Evolutionary conservation across 2,888 invertebrate genomes (phyloP).

Genomic region (Mythimna albipuncta): DNA sequence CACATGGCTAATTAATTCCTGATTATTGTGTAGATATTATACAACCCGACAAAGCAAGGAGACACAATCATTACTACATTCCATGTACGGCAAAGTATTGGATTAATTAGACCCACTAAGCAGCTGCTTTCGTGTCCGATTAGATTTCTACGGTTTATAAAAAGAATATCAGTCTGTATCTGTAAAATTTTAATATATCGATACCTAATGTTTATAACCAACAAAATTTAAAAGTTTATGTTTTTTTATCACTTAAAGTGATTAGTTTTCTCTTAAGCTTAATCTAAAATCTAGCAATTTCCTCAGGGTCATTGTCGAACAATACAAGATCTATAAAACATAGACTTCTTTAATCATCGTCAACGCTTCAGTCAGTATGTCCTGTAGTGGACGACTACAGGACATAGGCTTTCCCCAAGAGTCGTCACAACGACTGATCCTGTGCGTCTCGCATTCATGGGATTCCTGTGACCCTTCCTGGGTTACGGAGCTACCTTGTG

Average conservation of each 20-base stretch:
- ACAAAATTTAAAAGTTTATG: too few relatives aligned
- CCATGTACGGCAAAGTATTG: neutral
- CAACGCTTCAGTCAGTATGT: too few relatives aligned
- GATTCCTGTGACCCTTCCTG: too few relatives aligned
- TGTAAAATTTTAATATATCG: neutral
- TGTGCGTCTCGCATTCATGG: too few relatives aligned
- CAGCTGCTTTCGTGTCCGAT: neutral
- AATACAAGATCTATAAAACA: neutral
- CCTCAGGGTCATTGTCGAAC: neutral
- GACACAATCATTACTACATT: conserved; percentile 5
- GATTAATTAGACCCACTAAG: neutral
- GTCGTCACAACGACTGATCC: too few relatives aligned
- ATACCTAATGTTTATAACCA: too few relatives aligned
- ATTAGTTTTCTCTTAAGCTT: neutral
- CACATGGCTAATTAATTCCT: conserved; percentile 37
- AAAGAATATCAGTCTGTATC: neutral
- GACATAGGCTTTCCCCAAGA: too few relatives aligned
- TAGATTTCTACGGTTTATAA: neutral
- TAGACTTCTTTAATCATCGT: too few relatives aligned
- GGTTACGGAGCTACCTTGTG: too few relatives aligned
- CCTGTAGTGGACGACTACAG: too few relatives aligned
- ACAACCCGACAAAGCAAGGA: conserved; percentile 8
- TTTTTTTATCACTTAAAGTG: neutral
- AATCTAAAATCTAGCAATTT: neutral
- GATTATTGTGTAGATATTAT: conserved; percentile 24